Evolutionary conservation across 2,888 invertebrate genomes (phyloP).

Genomic region (Hydroisotoma schaefferi): DNA sequence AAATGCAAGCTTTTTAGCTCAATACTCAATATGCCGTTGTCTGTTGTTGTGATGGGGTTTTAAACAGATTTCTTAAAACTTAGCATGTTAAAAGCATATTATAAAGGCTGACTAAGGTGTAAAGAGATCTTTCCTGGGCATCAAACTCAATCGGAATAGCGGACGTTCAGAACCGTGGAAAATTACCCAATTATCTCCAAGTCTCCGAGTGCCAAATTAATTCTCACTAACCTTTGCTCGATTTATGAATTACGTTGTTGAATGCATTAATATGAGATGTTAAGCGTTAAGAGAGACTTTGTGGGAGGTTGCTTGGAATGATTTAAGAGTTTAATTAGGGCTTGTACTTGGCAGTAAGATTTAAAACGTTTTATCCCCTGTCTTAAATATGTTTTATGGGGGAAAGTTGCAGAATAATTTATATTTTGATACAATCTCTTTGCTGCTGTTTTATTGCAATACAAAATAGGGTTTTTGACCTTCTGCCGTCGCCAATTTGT

Average conservation of each 20-base stretch:
- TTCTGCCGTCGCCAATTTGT: too few relatives aligned
- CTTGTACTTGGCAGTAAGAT: constrained; percentile 20
- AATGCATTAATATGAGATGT: constrained; percentile 16
- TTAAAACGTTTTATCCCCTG: too few relatives aligned
- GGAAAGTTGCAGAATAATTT: too few relatives aligned
- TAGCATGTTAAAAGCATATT: too few relatives aligned
- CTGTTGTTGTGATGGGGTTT: too few relatives aligned
- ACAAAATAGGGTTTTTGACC: too few relatives aligned
- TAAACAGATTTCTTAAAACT: too few relatives aligned
- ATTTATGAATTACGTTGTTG: constrained; percentile 27
- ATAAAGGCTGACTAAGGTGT: too few relatives aligned
- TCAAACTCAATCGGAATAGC: constrained; percentile 45
- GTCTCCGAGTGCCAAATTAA: constrained; percentile 25
- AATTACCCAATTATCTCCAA: constrained; percentile 39
- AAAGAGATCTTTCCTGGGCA: constrained; percentile 9
- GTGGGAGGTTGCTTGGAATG: constrained; percentile 18
- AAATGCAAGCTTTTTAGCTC: not conserved
- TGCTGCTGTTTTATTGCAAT: too few relatives aligned
- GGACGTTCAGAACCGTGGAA: constrained; percentile 43
- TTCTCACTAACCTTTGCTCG: not conserved
- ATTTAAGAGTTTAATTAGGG: constrained; percentile 13
- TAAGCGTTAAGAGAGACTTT: not conserved
- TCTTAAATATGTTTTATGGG: too few relatives aligned
- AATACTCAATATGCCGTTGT: too few relatives aligned
- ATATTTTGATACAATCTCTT: too few relatives aligned